These are phyloP conservation scores for Leiothrix lutea DNA, from an alignment of 2,113 vertebrate genomes.

Conservation along the genomic window DNA sequence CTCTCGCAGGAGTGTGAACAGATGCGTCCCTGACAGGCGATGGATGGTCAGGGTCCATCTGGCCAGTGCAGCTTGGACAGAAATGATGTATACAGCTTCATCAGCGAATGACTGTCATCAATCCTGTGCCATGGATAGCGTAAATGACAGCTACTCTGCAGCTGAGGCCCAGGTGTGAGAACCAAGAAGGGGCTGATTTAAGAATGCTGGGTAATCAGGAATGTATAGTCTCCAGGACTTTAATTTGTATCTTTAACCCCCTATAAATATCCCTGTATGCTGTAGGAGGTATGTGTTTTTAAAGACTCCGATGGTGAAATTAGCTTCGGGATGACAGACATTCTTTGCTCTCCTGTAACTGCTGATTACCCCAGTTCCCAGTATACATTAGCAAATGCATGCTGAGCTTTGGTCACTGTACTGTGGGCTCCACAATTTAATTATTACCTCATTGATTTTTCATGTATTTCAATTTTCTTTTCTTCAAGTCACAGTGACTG, in stretches of 20 bases:
- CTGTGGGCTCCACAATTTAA: conserved; percentile 72
- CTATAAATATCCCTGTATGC: conserved; percentile 86
- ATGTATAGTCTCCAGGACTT: conserved; percentile 79
- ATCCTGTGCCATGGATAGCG: conserved; percentile 90
- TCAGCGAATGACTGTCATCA: conserved; percentile 99
- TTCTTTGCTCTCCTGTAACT: conserved; percentile 70
- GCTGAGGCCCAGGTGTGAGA: conserved; percentile 95
- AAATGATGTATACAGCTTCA: conserved; percentile 99
- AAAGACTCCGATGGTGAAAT: conserved; percentile 72
- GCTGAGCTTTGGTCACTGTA: conserved; percentile 59
- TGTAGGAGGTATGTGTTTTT: conserved; percentile 76
- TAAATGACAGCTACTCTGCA: conserved; percentile 91
- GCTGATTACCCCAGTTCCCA: conserved; percentile 65
- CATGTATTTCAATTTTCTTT: conserved; percentile 82
- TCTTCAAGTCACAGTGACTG: conserved; percentile 63
- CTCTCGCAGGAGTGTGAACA: conserved; percentile 97
- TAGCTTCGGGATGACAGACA: conserved; percentile 70
- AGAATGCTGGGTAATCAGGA: conserved; percentile 95
- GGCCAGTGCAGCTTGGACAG: conserved; percentile 98
- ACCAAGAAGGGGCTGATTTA: conserved; percentile 83
- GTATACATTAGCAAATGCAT: conserved; percentile 71
- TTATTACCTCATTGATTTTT: conserved; percentile 85
- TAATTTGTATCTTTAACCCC: conserved; percentile 88
- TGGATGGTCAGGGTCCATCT: conserved; percentile 99
- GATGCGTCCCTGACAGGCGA: conserved; percentile 99